Percentiles rank a stretch among this genome's conserved stretches.
phyloP scores from a whole-genome alignment of 1,140 invertebrate species.

The Drosophila sp. region DNA sequence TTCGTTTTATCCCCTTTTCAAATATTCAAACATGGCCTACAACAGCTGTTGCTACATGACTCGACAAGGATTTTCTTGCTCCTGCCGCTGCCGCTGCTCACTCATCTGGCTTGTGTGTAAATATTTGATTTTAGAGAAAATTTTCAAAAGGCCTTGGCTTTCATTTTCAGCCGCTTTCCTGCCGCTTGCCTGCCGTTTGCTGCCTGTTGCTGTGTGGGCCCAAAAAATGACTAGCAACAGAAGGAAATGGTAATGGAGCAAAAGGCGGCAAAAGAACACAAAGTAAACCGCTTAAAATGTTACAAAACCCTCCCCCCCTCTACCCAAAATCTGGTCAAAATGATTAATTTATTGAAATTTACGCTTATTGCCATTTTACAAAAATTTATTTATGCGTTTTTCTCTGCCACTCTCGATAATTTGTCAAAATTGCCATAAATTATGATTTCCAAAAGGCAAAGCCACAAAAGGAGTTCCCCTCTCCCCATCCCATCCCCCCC shows the following conservation, averaged over 20 bases:
- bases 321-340: constrained; percentile 38
- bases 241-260: constrained; percentile 1
- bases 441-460: constrained; percentile 57
- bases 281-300: constrained; percentile 9
- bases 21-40: constrained; percentile 65
- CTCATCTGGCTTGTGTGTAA: constrained; percentile 41
- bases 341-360: constrained; percentile 81
- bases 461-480: not conserved
- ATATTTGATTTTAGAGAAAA: constrained; percentile 67
- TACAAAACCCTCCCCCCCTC: too few species aligned
- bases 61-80: constrained; percentile 50
- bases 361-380: constrained; percentile 63
- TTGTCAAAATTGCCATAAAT: constrained; percentile 79
- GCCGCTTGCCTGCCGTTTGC: not conserved
- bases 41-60: constrained; percentile 75
- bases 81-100: not conserved
- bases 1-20: constrained; percentile 44
- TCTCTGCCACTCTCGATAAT: constrained; percentile 62
- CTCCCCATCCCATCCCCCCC: not conserved
- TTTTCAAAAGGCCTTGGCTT: constrained; percentile 15
- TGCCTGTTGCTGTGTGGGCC: constrained; percentile 8
- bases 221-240: constrained; percentile 26
- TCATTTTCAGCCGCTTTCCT: constrained; percentile 42
- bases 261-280: constrained; percentile 5
- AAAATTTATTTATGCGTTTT: constrained; percentile 69